A percentile compares a stretch with the other conserved stretches of the same genome.
Conservation (phyloP, 2,113 vertebrate genomes). For the Gambusia holbrooki region DNA sequence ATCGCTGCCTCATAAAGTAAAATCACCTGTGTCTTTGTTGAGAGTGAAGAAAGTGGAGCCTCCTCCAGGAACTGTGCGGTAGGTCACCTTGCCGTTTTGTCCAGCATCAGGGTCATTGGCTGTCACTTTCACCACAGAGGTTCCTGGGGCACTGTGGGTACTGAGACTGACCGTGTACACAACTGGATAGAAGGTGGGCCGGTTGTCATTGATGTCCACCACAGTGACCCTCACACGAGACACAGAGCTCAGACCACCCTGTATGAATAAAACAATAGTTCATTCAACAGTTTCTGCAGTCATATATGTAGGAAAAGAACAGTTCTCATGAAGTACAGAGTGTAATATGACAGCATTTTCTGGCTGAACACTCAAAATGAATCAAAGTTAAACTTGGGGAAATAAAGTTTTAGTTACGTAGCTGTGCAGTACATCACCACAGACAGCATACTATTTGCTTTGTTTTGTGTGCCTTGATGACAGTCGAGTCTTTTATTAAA, state of each 20-base stretch:
- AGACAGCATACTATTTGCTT: slow-evolving; percentile 17
- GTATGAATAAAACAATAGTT: not conserved
- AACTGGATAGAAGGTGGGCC: slow-evolving; percentile 90
- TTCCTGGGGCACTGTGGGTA: slow-evolving; percentile 90
- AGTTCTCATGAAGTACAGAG: too few species aligned
- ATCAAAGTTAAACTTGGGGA: slow-evolving; percentile 4
- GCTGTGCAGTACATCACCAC: slow-evolving; percentile 7
- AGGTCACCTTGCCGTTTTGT: slow-evolving; percentile 87
- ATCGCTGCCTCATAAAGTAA: not conserved
- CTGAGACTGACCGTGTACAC: slow-evolving; percentile 93
- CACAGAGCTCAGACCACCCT: slow-evolving; percentile 92
- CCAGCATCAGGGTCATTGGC: slow-evolving; percentile 93
- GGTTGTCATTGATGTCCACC: slow-evolving; percentile 93
- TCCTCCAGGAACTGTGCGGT: slow-evolving; percentile 85
- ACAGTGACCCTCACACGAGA: slow-evolving; percentile 88
- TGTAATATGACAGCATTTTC: not conserved
- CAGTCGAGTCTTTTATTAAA: slow-evolving; percentile 34
- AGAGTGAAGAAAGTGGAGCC: slow-evolving; percentile 89
- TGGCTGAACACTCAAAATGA: not conserved
- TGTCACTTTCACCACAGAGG: slow-evolving; percentile 88
- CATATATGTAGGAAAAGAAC: not conserved
- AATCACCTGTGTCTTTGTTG: slow-evolving; percentile 90
- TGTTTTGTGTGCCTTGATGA: slow-evolving; percentile 22
- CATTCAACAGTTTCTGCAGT: not conserved
- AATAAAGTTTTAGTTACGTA: slow-evolving; percentile 5